Base-by-base conservation (phyloP, 2,797 vertebrate genomes). In the Sorex maritimensis region DNA sequence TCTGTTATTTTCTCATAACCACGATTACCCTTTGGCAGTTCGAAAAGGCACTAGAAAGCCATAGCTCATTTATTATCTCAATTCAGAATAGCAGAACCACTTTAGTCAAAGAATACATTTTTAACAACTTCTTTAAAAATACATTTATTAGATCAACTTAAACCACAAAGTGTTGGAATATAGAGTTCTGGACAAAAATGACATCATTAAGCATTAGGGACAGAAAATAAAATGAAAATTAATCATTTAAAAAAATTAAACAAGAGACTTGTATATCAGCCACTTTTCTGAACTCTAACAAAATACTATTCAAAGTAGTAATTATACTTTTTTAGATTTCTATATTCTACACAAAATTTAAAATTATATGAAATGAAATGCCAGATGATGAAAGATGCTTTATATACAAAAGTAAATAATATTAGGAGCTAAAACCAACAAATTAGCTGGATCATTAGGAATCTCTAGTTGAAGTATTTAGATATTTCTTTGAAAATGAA, bases 1-100 rank as follows among this genome's bases (percentile, higher is more conserved):
- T 86, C 65, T 67, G 2, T 79, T 90, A 87, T 86, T 83, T 86
- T 95, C 41, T 80, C 67, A 3, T 90, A 81, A 81, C 46, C 71
- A 78, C 0, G 2, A 68, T 90, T 78, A 74, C 24, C n/a, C 11
- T 65, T 68, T 44, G 6, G 9, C 77, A 75, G 44, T 83, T 86
- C 58, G 28, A 61, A 58, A 38, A 93, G 75, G 13, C 63, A 41
- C 23, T 63, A 44, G 38, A 21, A 90, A 90, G 2, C 74, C 21
- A 38, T 65, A 77, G 84, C 28, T 75, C 84, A 81, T 8, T 69
- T 86, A 87, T 26, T 74, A 72, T 81, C 28, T 81, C 61, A 34
- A 12, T 58, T 81, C 61, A 38, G 12, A 69, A 28, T 10, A 55
- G 63, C 80, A 87, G 12, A 55, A 87, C 1, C n/a, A 1, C 8